Base-by-base conservation (phyloP, 2,888 invertebrate genomes). In the Gnatocerus cornutus region DNA sequence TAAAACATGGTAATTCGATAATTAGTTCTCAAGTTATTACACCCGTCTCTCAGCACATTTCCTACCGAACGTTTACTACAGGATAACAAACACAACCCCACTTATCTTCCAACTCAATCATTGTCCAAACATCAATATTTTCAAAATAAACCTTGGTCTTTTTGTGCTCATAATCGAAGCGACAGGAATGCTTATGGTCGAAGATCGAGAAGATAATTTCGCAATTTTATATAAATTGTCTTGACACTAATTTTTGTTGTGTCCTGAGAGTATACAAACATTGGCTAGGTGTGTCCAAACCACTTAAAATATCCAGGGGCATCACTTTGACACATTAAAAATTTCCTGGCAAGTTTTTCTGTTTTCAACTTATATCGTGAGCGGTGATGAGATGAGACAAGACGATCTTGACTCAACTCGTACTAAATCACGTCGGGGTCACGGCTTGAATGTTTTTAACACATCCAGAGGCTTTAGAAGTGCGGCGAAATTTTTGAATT, bases 81-180 rank as follows among this genome's bases (percentile, higher is more conserved):
- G 43, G 9, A 58, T 43, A 43, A 45, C 55, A 55, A 55, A 41
- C 41, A 55, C 14, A 21, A 52, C 21, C 10, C 41, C 30, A 58
- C 43, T 55, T 58, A 58, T 58, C 45, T 58, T 12, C 29, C 58
- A 41, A 43, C 41, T 41, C 58, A 58, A 58, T 58, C 43, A 27
- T 43, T 45, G 43, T 58, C 45, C 58, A 58, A 58, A 58, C 14
- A 58, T 58, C 58, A 58, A 58, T 58, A 55, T 55, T 55, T 55
- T 55, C 55, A 39, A 55, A 21, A 55, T 55, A 55, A 55, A 55
- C 55, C 16, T 52, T 33, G 12, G 52, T 13, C 52, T 55, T 55
- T 52, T 55, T 37, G 16, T 37, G 55, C 39, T 55, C 16, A 39
- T 55, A 55, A 39, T 55, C 52, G 30, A 7, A n/a, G 6, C 33